A percentile compares a stretch with the other conserved stretches of the same genome.
phyloP scores from a whole-genome alignment of 2,888 invertebrate genomes.

The Crocallis elinguaria region DNA sequence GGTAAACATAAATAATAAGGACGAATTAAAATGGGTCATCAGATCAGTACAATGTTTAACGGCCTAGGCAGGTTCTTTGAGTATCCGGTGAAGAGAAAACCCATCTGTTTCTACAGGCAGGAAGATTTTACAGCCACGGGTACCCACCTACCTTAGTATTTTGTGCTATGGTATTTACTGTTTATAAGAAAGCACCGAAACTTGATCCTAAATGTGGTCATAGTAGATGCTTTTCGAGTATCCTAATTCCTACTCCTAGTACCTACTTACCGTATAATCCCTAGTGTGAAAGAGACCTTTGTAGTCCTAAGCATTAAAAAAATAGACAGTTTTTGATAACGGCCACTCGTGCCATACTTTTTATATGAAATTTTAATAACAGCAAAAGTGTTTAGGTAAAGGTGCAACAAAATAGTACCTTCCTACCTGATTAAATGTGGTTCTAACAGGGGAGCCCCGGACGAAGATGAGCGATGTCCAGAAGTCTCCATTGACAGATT shows the following conservation, averaged over 20 bases:
- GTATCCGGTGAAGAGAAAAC: conserved; percentile 85
- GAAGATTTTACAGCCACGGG: conserved; percentile 85
- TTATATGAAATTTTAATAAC: no score
- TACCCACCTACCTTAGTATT: conserved; percentile 35
- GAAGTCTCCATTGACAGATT: conserved; percentile 69
- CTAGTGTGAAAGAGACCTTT: no score
- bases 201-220: no score
- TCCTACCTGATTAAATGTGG: not conserved
- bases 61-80: conserved; percentile 80
- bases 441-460: conserved; percentile 61
- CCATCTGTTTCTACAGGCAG: conserved; percentile 84
- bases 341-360: no score
- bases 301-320: no score
- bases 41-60: conserved; percentile 70
- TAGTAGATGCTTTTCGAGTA: no score
- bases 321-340: no score
- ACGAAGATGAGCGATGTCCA: conserved; percentile 53
- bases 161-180: not conserved
- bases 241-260: no score
- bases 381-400: not conserved
- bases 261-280: no score
- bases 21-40: conserved; percentile 68
- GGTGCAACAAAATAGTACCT: not conserved
- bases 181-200: no score
- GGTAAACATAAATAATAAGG: not conserved